phyloP scores from a whole-genome alignment of 2,113 vertebrate species.

The Irena cyanogastra region DNA sequence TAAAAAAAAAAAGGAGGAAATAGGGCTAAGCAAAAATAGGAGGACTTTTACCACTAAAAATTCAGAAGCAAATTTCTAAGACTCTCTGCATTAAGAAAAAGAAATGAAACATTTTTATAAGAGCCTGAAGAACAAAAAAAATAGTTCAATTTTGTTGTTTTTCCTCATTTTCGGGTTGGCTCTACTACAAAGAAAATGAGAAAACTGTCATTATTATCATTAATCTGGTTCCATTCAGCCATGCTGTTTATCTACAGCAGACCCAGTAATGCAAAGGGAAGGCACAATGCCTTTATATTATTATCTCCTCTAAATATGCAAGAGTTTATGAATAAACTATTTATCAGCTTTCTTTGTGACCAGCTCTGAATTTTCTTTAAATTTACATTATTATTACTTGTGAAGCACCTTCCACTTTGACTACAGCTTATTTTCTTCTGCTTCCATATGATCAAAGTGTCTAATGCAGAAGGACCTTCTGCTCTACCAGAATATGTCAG shows the following conservation, averaged over 20 bases:
- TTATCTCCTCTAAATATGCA: slow-evolving; percentile 34
- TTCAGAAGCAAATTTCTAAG: background rate
- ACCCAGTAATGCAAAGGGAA: slow-evolving; percentile 28
- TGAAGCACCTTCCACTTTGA: background rate
- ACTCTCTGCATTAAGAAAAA: background rate
- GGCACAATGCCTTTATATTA: slow-evolving; percentile 25
- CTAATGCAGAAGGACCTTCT: background rate
- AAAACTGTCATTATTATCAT: slow-evolving; percentile 52
- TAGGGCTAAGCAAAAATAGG: background rate
- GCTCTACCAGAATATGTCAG: background rate
- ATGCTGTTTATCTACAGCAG: slow-evolving; percentile 41
- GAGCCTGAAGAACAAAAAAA: slow-evolving; percentile 32
- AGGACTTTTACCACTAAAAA: background rate
- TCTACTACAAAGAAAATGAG: slow-evolving; percentile 38
- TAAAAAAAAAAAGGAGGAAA: background rate
- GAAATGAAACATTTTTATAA: background rate
- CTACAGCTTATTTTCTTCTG: background rate
- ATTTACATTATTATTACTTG: slow-evolving; percentile 22
- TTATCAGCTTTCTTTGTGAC: slow-evolving; percentile 15
- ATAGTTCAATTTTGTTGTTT: slow-evolving; percentile 33
- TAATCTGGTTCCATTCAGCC: slow-evolving; percentile 49
- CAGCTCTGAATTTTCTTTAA: slow-evolving; percentile 40
- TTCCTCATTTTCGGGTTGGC: slow-evolving; percentile 25
- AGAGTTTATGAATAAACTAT: slow-evolving; percentile 56
- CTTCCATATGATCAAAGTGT: background rate